phyloP scores from a whole-genome alignment of 1,140 invertebrate species.

The Drosophila sechellia region DNA sequence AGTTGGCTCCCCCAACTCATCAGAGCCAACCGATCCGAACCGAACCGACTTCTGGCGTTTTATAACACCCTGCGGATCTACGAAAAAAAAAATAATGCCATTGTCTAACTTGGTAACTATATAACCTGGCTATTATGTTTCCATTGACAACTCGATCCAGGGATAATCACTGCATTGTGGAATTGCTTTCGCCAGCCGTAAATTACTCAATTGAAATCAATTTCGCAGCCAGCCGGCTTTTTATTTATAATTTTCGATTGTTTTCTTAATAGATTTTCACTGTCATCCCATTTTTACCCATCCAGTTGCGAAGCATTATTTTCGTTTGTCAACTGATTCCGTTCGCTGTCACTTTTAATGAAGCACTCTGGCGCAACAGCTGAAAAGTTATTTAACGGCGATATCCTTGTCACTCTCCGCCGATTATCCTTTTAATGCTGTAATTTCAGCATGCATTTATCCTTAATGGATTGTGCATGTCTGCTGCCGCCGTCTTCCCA shows the following conservation, averaged over 20 bases:
- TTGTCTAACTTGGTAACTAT: constrained; percentile 44
- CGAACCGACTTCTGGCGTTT: constrained; percentile 44
- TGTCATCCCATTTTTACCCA: constrained; percentile 20
- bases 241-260: constrained; percentile 25
- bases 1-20: constrained; percentile 58
- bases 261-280: constrained; percentile 66
- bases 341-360: constrained; percentile 40
- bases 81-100: background rate
- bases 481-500: background rate
- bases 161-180: constrained; percentile 52
- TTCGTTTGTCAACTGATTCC: constrained; percentile 24
- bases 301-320: constrained; percentile 4
- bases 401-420: constrained; percentile 26
- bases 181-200: constrained; percentile 43
- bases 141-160: constrained; percentile 38
- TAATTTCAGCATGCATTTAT: constrained; percentile 29
- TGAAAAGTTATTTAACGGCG: constrained; percentile 20
- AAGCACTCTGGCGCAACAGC: constrained; percentile 19
- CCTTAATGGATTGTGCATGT: constrained; percentile 52
- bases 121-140: constrained; percentile 40
- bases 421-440: constrained; percentile 45
- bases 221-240: constrained; percentile 21
- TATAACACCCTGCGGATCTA: constrained; percentile 38
- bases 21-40: constrained; percentile 9
- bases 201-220: constrained; percentile 69